These are phyloP conservation scores for Ips typographus DNA, from an alignment of 1,140 invertebrate species.

Conservation along the genomic window DNA sequence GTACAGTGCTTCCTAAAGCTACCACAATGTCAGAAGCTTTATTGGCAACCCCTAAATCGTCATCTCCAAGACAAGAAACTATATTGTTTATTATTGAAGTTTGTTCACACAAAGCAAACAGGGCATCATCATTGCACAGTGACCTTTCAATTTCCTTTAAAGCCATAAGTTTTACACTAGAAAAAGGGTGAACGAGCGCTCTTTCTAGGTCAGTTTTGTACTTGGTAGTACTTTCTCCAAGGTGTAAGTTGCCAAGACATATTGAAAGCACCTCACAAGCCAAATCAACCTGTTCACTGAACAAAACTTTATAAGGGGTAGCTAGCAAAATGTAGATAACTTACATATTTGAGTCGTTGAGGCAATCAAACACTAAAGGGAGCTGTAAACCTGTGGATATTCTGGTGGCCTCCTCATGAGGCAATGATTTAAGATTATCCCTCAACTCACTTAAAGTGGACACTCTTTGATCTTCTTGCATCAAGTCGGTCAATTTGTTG, in stretches of 20 bases:
- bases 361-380: constrained; percentile 53
- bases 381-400: constrained; percentile 48
- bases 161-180: constrained; percentile 57
- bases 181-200: constrained; percentile 57
- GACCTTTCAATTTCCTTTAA: constrained; percentile 54
- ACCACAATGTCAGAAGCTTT: constrained; percentile 60
- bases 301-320: background rate
- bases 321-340: constrained; percentile 12
- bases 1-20: constrained; percentile 52
- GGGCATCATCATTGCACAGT: constrained; percentile 40
- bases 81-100: constrained; percentile 57
- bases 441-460: constrained; percentile 53
- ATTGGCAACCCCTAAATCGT: constrained; percentile 61
- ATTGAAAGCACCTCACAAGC: constrained; percentile 61
- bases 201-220: constrained; percentile 56
- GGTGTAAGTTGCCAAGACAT: constrained; percentile 58
- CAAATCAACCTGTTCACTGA: constrained; percentile 55
- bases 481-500: constrained; percentile 49
- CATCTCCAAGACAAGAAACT: constrained; percentile 59
- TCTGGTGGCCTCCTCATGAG: constrained; percentile 47
- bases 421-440: constrained; percentile 48
- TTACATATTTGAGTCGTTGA: constrained; percentile 51
- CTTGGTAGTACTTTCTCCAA: constrained; percentile 55
- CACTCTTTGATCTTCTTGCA: constrained; percentile 49
- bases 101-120: constrained; percentile 54